These are phyloP conservation scores for Galemys pyrenaicus DNA, from an alignment of 2,113 vertebrate species.

Conservation along the genomic window DNA sequence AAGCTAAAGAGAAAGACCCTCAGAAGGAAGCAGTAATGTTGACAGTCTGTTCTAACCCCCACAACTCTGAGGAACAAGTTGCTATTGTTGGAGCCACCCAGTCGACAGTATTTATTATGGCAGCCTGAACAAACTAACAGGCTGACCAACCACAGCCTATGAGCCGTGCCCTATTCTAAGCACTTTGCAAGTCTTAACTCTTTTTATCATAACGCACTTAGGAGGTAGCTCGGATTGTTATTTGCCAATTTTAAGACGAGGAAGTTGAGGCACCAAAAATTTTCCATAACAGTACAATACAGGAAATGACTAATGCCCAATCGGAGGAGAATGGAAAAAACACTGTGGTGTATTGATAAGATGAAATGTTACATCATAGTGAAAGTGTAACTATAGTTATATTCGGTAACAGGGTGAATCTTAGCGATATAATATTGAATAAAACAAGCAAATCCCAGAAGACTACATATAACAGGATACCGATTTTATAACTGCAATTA, in stretches of 20 bases:
- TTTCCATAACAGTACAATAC: neutral
- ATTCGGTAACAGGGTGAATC: neutral
- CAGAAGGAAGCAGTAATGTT: neutral
- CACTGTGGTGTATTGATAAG: neutral
- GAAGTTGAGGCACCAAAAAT: neutral
- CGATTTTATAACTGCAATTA: neutral
- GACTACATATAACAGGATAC: neutral
- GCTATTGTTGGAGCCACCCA: neutral
- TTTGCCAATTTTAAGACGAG: slow-evolving; percentile 2
- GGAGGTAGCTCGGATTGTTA: neutral
- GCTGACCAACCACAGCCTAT: neutral
- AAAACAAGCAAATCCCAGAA: slow-evolving; percentile 16
- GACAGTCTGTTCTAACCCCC: neutral
- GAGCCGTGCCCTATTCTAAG: neutral
- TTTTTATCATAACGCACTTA: neutral
- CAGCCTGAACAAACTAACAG: neutral
- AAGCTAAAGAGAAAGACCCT: neutral
- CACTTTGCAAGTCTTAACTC: neutral
- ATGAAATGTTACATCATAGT: neutral
- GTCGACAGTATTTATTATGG: neutral
- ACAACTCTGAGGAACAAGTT: neutral
- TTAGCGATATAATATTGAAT: neutral
- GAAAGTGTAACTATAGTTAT: neutral
- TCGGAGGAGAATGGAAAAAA: neutral
- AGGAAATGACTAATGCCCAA: neutral